Evolutionary conservation across 2,797 vertebrate genomes (phyloP).

Genomic region (Acrocephalus scirpaceus): DNA sequence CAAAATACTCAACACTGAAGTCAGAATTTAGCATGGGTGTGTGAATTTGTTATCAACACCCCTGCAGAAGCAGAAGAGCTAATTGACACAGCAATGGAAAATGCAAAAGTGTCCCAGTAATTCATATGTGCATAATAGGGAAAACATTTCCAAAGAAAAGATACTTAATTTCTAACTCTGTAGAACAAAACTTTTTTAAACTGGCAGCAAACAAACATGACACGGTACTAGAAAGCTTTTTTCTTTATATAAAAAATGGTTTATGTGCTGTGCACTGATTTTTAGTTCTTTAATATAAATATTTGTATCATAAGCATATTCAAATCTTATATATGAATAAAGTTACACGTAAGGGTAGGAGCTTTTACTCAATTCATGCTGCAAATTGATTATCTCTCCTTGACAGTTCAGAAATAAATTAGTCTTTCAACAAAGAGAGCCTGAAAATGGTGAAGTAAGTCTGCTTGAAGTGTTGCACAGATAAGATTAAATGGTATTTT

Average conservation of each 20-base stretch:
- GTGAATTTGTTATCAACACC: background rate
- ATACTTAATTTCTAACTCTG: background rate
- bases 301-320: background rate
- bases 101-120: background rate
- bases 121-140: background rate
- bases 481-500: slow-evolving; percentile 78
- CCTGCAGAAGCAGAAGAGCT: background rate
- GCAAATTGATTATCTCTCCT: background rate
- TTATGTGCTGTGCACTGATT: fast-evolving
- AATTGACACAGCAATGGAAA: background rate
- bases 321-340: background rate
- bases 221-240: background rate
- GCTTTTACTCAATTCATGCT: background rate
- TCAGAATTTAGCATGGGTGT: background rate
- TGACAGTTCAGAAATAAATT: slow-evolving; percentile 19
- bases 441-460: slow-evolving; percentile 56
- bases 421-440: slow-evolving; percentile 34
- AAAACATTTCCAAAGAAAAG: background rate
- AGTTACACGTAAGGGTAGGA: background rate
- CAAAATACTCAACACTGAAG: background rate
- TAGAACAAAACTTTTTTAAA: background rate
- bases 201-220: background rate
- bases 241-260: background rate
- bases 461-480: slow-evolving; percentile 61
- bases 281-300: background rate